Evolutionary conservation across 35 echinoderm and acorn worm species (phyloP), one percentile per base, ranked within the genome.

Genomic region (Ophioderma brevispina): DNA sequence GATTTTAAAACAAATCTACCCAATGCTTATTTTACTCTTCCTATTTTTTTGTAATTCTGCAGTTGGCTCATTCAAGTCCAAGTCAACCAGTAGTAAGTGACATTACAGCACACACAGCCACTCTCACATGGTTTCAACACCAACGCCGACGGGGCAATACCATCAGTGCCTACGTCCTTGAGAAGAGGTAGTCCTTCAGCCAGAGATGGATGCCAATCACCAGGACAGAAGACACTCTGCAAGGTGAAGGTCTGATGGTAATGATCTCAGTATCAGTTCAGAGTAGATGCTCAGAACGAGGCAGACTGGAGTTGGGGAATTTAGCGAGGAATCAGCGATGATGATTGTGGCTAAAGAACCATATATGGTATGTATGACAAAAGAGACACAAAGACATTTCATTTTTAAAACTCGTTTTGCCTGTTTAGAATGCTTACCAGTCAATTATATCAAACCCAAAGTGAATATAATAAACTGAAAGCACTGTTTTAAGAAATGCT

Each of bases 41-140:
- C n/a, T n/a, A n/a, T n/a, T n/a, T n/a, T 46, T 46, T 8, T 46
- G 17, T 70, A 18, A 70, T 70, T 31, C 23, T 37, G 39, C 23
- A 28, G 95, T 93, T 95, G 90, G 93, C 95, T 18, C 97, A 93
- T 59, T 81, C 82, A 52, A 84, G 90, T 37, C 96, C 96, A 76
- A 86, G 89, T 21, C 83, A 82, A 82, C 96, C 96, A 1, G 28
- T 79, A 13, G 75, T 90, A 17, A 52, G 76, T 38, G 81, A 91
- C 81, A 90, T 98, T 46, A 90, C 94, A 40, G 89, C 84, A 25
- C 91, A 89, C 33, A 86, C 92, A 18, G 78, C 91, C n/a, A 78
- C 32, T 1, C 83, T 98, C 10, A 87, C 75, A 15, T 98, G 96
- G 96, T 85, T 78, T 79, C 64, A 89, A 38, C 96, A 92, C 6